phyloP scores from a whole-genome alignment of 2,797 vertebrate species.

The Sebastes melanostomus region DNA sequence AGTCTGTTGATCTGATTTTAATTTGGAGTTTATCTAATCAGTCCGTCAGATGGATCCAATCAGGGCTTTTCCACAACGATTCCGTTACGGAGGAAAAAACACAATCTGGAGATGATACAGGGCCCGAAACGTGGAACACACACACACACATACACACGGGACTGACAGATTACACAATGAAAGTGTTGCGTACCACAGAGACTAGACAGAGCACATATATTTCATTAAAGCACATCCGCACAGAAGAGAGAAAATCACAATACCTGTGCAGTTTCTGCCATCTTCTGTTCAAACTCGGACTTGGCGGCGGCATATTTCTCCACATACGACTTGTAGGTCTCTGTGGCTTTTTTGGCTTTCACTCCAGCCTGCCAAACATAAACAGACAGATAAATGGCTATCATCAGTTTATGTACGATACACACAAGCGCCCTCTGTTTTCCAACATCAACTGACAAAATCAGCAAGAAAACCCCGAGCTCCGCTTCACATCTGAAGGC shows the following conservation, averaged over 20 bases:
- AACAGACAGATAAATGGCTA: slow-evolving; percentile 43
- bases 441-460: slow-evolving; percentile 25
- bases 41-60: slow-evolving; percentile 76
- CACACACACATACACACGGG: neutral
- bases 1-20: slow-evolving; percentile 75
- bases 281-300: slow-evolving; percentile 96
- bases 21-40: slow-evolving; percentile 81
- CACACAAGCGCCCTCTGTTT: slow-evolving; percentile 41
- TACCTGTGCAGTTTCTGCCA: slow-evolving; percentile 97
- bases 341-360: slow-evolving; percentile 98
- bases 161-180: slow-evolving; percentile 40
- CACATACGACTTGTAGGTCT: slow-evolving; percentile 92
- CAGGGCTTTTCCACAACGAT: slow-evolving; percentile 64
- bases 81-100: slow-evolving; percentile 71
- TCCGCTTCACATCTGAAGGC: slow-evolving; percentile 26
- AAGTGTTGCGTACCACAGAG: slow-evolving; percentile 32
- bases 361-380: slow-evolving; percentile 86
- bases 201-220: slow-evolving; percentile 20
- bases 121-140: slow-evolving; percentile 34
- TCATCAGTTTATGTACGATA: neutral
- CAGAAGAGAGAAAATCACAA: neutral
- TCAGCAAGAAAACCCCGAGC: neutral
- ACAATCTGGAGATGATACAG: slow-evolving; percentile 73
- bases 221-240: neutral
- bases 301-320: slow-evolving; percentile 95